Base-by-base conservation (phyloP, 2,797 vertebrate species). In the Sebastes nivosus region DNA sequence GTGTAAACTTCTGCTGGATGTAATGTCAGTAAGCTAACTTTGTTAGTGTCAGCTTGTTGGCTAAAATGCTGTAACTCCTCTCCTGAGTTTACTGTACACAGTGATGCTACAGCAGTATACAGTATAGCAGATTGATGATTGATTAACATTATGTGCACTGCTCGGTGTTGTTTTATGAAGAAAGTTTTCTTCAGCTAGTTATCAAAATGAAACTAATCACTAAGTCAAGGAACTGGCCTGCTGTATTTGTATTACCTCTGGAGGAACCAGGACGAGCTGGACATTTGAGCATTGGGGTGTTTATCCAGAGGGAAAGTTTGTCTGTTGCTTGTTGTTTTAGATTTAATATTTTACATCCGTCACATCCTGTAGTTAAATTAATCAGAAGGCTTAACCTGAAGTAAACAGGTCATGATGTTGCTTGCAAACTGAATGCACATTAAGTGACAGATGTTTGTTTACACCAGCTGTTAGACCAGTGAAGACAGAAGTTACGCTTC, bases 361-460 rank as follows among this genome's bases (percentile, higher is more conserved):
- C 29, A 38, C 52, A 79, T 60, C 46, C 25, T 29, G 34, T 24
- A 50, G 69, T 65, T 67, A 54, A 74, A 82, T 10, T 61, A 68
- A 75, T 20, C 50, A 70, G 60, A 77, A 13, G 72, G 18, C 63
- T 81, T 65, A 66, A 71, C 50, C n/a, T 32, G 67, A 79, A 67
- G 63, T 80, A 67, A 82, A n/a, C 76, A 57, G 68, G 68, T 72
- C 67, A 32, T 38, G 66, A 42, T 54, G 46, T 63, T 77, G 72
- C 32, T 55, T 65, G 54, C 67, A 72, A 80, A 65, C 59, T 73
- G 69, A 81, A 83, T 72, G 60, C 80, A 85, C 67, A 77, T 72
- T 84, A 69, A 70, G 74, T 74, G 75, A 83, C 68, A 77, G 71
- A 80, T 87, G 67, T 89, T 87, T 93, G 88, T 88, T 90, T 88